phyloP scores from a whole-genome alignment of 2,888 invertebrate genomes.

The Rhingia campestris region DNA sequence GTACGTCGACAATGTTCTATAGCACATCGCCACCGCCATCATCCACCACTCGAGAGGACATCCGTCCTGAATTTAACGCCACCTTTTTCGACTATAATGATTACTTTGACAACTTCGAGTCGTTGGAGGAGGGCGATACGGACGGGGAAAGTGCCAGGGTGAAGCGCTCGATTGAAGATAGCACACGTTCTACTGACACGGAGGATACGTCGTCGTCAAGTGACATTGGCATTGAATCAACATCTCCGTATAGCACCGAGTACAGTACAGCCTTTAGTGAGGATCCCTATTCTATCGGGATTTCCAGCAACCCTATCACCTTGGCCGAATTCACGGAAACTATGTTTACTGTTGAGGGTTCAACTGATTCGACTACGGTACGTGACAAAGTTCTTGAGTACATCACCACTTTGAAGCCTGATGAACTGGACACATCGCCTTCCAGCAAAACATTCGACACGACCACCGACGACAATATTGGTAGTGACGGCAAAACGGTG shows the following conservation, averaged over 20 bases:
- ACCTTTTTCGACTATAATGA: slow-evolving; percentile 80
- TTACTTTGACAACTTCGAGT: slow-evolving; percentile 78
- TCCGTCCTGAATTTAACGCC: slow-evolving; percentile 77
- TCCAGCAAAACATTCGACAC: background rate
- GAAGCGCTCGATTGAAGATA: slow-evolving; percentile 29
- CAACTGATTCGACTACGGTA: slow-evolving; percentile 36
- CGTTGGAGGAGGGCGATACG: slow-evolving; percentile 57
- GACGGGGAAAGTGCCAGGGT: slow-evolving; percentile 48
- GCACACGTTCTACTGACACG: background rate
- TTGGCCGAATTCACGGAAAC: slow-evolving; percentile 27
- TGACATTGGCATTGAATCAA: slow-evolving; percentile 10
- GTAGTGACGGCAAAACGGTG: slow-evolving; percentile 10
- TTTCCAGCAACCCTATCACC: slow-evolving; percentile 39
- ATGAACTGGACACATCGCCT: slow-evolving; percentile 30
- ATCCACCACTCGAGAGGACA: slow-evolving; percentile 75
- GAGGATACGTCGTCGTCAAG: slow-evolving; percentile 21
- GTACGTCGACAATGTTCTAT: slow-evolving; percentile 77
- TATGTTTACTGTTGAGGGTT: slow-evolving; percentile 21
- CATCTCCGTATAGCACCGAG: slow-evolving; percentile 34
- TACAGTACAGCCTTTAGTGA: slow-evolving; percentile 14
- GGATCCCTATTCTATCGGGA: slow-evolving; percentile 18
- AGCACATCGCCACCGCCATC: slow-evolving; percentile 68
- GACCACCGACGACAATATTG: slow-evolving; percentile 27
- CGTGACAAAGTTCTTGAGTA: slow-evolving; percentile 51
- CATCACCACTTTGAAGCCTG: slow-evolving; percentile 39